Percentiles rank a stretch among this genome's conserved stretches.
These are phyloP conservation scores for Drosophila lini DNA, from an alignment of 1,140 invertebrate species.

Conservation along the genomic window DNA sequence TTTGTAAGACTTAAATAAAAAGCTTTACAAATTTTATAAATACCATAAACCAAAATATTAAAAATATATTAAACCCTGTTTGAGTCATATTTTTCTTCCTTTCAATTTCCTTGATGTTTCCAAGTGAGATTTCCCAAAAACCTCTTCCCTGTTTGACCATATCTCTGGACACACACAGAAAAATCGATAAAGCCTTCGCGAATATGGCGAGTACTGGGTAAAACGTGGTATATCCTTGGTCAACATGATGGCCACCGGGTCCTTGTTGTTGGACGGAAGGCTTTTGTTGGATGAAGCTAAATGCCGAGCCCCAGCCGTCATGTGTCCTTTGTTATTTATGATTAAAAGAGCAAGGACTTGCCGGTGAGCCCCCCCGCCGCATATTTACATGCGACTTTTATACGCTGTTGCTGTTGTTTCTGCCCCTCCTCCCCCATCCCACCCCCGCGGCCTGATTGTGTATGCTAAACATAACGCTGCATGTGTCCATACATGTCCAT, in stretches of 20 bases:
- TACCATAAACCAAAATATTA: no score
- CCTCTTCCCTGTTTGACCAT: constrained; percentile 6
- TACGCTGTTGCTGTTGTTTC: background rate
- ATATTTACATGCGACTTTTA: constrained; percentile 46
- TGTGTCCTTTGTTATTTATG: constrained; percentile 82
- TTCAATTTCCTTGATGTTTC: background rate
- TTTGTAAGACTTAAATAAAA: no score
- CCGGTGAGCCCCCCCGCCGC: constrained; percentile 22
- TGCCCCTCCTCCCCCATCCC: background rate
- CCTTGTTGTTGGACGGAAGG: constrained; percentile 43
- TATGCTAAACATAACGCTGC: constrained; percentile 82
- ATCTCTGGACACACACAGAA: background rate
- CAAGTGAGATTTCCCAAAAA: background rate
- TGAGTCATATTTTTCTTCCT: no score
- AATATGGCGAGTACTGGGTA: constrained; percentile 1
- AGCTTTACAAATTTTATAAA: no score
- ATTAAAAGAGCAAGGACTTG: constrained; percentile 81
- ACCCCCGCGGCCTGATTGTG: constrained; percentile 43
- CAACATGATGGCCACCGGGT: constrained; percentile 58
- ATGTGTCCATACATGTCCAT: constrained; percentile 82
- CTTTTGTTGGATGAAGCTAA: constrained; percentile 75
- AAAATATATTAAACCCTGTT: no score
- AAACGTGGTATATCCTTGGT: constrained; percentile 41
- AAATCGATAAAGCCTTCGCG: constrained; percentile 1
- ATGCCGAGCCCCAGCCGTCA: constrained; percentile 65